Conservation (phyloP, 2,888 invertebrate genomes). For the Sphecodes monilicornis region DNA sequence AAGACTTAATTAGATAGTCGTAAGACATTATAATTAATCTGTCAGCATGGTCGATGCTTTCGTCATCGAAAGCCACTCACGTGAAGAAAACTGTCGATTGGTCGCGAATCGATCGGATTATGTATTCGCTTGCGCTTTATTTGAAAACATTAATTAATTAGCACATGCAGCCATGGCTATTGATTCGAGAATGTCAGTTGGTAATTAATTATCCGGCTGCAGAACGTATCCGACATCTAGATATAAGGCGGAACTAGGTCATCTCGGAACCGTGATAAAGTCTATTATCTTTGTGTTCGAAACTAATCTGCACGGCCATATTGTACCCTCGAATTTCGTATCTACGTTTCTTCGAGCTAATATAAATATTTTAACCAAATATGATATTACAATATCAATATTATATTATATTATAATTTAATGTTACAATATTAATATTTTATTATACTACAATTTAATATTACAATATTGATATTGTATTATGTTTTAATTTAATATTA, state of each 20-base stretch:
- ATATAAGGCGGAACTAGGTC: conserved; percentile 1
- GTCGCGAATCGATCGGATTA: background rate
- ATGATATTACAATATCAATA: too few relatives aligned
- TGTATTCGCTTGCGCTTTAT: background rate
- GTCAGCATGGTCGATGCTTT: background rate
- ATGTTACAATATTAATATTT: too few relatives aligned
- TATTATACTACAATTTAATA: too few relatives aligned
- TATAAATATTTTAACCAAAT: too few relatives aligned
- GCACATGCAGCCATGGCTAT: background rate
- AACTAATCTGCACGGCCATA: background rate
- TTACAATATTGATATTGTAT: too few relatives aligned
- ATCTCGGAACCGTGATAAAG: conserved; percentile 4
- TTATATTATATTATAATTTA: too few relatives aligned
- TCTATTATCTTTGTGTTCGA: background rate
- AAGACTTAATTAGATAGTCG: background rate
- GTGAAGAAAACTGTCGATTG: background rate
- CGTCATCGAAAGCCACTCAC: background rate
- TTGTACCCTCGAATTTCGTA: background rate
- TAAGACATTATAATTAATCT: conserved; percentile 1
- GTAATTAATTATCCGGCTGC: background rate
- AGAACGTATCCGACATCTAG: conserved; percentile 3
- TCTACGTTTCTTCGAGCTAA: background rate
- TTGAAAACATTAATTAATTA: conserved; percentile 12
- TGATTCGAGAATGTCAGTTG: conserved; percentile 7
- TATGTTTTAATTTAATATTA: too few relatives aligned